phyloP scores from a whole-genome alignment of 2,797 vertebrate species.

The Betta splendens region DNA sequence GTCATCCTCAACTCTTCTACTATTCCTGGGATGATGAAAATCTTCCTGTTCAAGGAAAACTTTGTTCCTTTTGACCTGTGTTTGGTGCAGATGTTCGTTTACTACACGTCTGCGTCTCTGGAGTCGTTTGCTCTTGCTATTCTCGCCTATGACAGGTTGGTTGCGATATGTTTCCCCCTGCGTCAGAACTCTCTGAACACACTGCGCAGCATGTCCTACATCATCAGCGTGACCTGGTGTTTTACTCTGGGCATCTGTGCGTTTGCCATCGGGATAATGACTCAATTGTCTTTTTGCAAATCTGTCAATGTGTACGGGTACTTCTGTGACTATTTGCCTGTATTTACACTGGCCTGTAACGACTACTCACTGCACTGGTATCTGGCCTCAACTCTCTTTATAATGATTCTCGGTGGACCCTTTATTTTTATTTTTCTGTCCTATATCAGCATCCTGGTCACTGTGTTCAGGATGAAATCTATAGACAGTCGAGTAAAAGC shows the following conservation, averaged over 20 bases:
- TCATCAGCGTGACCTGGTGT: slow-evolving; percentile 55
- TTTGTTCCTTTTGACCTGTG: slow-evolving; percentile 74
- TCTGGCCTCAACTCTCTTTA: slow-evolving; percentile 9
- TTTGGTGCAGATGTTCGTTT: slow-evolving; percentile 69
- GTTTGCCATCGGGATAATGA: slow-evolving; percentile 39
- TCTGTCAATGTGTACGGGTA: slow-evolving; percentile 73
- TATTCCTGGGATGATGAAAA: slow-evolving; percentile 75
- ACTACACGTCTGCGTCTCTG: slow-evolving; percentile 47
- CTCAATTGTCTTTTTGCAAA: slow-evolving; percentile 68
- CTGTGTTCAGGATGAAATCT: slow-evolving; percentile 75
- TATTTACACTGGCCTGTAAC: slow-evolving; percentile 75
- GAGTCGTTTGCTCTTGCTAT: slow-evolving; percentile 69
- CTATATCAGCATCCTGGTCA: slow-evolving; percentile 65
- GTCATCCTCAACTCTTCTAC: slow-evolving; percentile 59
- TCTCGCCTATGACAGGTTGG: slow-evolving; percentile 74
- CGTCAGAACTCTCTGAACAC: slow-evolving; percentile 71
- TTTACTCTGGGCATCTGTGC: fast-evolving
- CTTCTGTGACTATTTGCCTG: slow-evolving; percentile 78
- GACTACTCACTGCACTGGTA: slow-evolving; percentile 63
- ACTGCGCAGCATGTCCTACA: slow-evolving; percentile 57
- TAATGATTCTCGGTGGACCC: slow-evolving; percentile 29
- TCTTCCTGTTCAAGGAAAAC: slow-evolving; percentile 64
- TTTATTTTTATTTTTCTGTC: slow-evolving; percentile 65
- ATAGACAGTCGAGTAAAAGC: slow-evolving; percentile 29
- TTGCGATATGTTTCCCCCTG: slow-evolving; percentile 78